Evolutionary conservation across 1,140 invertebrate genomes (phyloP), one percentile per base, ranked within the genome.

Genomic region (Cyclargus thomasi): DNA sequence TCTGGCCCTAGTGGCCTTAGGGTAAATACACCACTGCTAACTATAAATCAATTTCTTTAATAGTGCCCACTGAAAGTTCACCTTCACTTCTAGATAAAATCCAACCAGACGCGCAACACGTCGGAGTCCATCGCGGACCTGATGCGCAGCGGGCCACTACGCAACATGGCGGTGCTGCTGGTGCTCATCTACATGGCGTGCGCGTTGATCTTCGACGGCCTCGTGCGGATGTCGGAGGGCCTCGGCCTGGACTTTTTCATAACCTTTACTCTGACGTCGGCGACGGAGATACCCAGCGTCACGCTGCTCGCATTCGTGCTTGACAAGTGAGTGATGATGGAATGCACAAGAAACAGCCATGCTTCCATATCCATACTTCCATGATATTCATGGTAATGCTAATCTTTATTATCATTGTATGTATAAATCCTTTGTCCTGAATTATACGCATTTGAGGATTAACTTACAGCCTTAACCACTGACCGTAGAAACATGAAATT

Each of bases 251-350:
- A 94, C 72, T 92, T 94, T 55, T 95, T 95, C 75, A 88, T 94
- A 35, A 94, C 94, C 0, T 95, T 95, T 80, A 94, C 94, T 0
- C 75, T 95, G 2, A 93, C 94, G 0, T 94, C 94, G 1, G 92
- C 93, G 8, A 94, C 94, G 0, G 94, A 95, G 83, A 90, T 95
- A 63, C 94, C 95, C 0, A 94, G 94, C 4, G 94, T 95, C 18
- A 91, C 94, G 4, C 73, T 95, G 63, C 82, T 95, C 1, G 92
- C 94, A 0, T 70, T 95, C 8, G 82, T 94, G 8, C 80, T 95
- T 20, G 94, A 95, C 81, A 91, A 91, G 77, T 94, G 92, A 91
- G 94, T 62, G 1, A 36, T 29, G 29, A 29, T 29, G 4, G 29
- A 0, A 62, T 1, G 14, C 1, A 16, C 62, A n/a, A 29, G 14